phyloP scores from a whole-genome alignment of 2,888 invertebrate species.

The Eulithis testata region DNA sequence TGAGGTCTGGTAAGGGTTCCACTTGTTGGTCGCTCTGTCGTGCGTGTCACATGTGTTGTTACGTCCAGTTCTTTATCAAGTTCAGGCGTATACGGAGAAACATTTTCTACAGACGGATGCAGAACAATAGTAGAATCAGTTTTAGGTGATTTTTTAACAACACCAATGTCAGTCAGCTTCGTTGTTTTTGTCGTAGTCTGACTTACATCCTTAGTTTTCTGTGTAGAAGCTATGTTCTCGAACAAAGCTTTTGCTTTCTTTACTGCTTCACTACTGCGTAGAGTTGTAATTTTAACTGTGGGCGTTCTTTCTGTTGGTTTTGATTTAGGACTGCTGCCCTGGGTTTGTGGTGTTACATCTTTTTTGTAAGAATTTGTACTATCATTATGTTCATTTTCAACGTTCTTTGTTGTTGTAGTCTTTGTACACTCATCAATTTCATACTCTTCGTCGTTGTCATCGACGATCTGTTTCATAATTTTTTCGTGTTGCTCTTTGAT shows the following conservation, averaged over 20 bases:
- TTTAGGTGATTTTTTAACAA: conserved; percentile 67
- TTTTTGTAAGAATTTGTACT: conserved; percentile 52
- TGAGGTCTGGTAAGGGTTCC: conserved; percentile 47
- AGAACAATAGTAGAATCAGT: conserved; percentile 56
- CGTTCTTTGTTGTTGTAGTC: conserved; percentile 13
- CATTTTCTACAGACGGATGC: conserved; percentile 58
- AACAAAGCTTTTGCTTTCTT: conserved; percentile 89
- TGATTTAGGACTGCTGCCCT: conserved; percentile 49
- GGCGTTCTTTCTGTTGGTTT: conserved; percentile 59
- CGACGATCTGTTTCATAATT: conserved; percentile 69
- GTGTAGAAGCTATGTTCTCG: conserved; percentile 85
- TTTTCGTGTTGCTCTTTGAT: conserved; percentile 76
- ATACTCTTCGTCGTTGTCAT: conserved; percentile 56
- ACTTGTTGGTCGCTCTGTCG: conserved; percentile 46
- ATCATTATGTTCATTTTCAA: conserved; percentile 41
- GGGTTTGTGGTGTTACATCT: conserved; percentile 59
- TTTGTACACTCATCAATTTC: conserved; percentile 36
- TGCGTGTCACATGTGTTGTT: conserved; percentile 36
- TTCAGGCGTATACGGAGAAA: conserved; percentile 51
- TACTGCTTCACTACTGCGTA: conserved; percentile 87
- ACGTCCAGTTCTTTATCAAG: conserved; percentile 55
- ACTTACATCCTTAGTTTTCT: conserved; percentile 57
- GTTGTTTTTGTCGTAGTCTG: conserved; percentile 54
- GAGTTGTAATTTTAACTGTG: conserved; percentile 69
- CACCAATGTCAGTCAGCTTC: conserved; percentile 80